Evolutionary conservation across 1,140 invertebrate species (phyloP).

Genomic region (Formica selysi): DNA sequence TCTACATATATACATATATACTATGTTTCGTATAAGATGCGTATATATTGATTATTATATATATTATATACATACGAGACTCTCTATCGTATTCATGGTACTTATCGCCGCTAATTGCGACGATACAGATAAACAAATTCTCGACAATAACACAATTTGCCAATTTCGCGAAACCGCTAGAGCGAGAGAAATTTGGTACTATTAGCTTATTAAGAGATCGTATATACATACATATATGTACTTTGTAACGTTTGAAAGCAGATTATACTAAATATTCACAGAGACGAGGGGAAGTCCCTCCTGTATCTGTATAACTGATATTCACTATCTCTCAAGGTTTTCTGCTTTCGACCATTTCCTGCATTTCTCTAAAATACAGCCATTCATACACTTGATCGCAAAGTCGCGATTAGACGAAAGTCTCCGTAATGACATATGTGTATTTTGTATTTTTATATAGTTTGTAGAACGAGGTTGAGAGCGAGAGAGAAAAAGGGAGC

Average conservation of each 20-base stretch:
- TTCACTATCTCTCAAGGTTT: constrained; percentile 22
- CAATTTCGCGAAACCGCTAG: constrained; percentile 69
- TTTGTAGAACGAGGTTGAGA: constrained; percentile 78
- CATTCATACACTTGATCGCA: constrained; percentile 43
- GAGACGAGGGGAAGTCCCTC: neutral
- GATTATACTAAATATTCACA: constrained; percentile 27
- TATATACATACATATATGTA: neutral
- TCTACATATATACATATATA: constrained; percentile 64
- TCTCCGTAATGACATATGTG: constrained; percentile 74
- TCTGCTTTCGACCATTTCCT: constrained; percentile 42
- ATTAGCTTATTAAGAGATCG: constrained; percentile 29
- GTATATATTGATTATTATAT: constrained; percentile 76
- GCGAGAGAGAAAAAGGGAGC: constrained; percentile 50
- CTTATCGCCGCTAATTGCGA: constrained; percentile 50
- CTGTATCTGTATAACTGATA: constrained; percentile 2
- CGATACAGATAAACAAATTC: constrained; percentile 69
- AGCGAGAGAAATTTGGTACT: constrained; percentile 40
- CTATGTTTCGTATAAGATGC: constrained; percentile 73
- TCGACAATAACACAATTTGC: constrained; percentile 82
- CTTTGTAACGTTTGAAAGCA: constrained; percentile 7
- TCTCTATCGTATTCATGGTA: constrained; percentile 8
- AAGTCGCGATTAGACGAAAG: constrained; percentile 13
- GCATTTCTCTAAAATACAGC: constrained; percentile 42
- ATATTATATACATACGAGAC: constrained; percentile 64
- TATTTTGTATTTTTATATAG: constrained; percentile 86